A percentile compares a stretch with the other conserved stretches of the same genome.
Conservation (phyloP, 2,113 vertebrate species). For the Lepus timidus region DNA sequence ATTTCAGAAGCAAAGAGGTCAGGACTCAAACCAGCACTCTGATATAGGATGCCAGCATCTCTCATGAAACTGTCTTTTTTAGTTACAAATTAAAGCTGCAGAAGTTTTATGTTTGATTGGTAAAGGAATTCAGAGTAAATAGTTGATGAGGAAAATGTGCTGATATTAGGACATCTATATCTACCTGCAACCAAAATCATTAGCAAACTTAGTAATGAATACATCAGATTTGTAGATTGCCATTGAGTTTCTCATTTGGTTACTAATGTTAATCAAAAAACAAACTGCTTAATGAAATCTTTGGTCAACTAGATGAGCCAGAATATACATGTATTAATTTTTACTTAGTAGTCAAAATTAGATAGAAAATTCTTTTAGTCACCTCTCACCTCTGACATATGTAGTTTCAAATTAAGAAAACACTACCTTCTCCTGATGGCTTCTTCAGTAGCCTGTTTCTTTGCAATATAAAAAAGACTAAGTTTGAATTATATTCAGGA, state of each 20-base stretch:
- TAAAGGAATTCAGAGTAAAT: conserved; percentile 24
- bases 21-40: too few species aligned
- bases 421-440: not conserved
- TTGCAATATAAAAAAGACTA: not conserved
- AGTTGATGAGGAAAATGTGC: not conserved
- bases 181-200: not conserved
- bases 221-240: not conserved
- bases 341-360: not conserved
- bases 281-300: not conserved
- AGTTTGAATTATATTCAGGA: not conserved
- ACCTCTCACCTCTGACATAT: not conserved
- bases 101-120: not conserved
- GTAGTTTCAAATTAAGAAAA: conserved; percentile 28
- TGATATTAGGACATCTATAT: not conserved
- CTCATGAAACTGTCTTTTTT: not conserved
- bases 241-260: conserved; percentile 3
- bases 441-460: not conserved
- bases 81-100: conserved; percentile 17
- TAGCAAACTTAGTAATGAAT: conserved; percentile 18
- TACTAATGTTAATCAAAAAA: conserved; percentile 34
- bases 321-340: not conserved
- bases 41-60: too few species aligned
- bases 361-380: not conserved
- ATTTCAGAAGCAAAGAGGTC: too few species aligned
- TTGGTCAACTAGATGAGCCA: not conserved